Evolutionary conservation across 2,888 invertebrate genomes (phyloP), one percentile per base, ranked within the genome.

Genomic region (Caenorhabditis sp.): DNA sequence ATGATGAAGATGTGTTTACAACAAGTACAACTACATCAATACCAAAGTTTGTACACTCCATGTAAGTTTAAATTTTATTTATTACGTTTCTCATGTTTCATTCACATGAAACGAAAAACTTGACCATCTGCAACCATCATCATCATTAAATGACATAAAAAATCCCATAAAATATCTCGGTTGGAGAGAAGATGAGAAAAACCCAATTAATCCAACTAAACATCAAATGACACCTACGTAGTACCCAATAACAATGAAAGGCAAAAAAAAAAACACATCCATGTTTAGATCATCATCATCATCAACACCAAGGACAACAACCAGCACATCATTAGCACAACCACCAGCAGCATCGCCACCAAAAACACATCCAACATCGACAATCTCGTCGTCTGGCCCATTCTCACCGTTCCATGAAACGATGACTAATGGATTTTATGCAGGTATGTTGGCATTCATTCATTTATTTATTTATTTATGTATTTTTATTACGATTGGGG

Each of bases 371-470:
- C 71, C 67, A 57, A 57, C 63, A 17, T 27, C 57, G 20, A 62
- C 75, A 27, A 75, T 67, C 52, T 56, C 57, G 53, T 69, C 70
- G 52, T 62, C 75, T 54, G 70, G 75, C 23, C 75, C 75, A 59
- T 75, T 75, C 67, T 70, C 76, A 62, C 76, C 76, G 36, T 76
- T 76, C 72, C 76, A 76, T 68, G 69, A 76, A 59, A 76, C 71
- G 12, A 67, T 76, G 69, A 69, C 68, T 38, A 71, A 71, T 71
- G 76, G 76, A 50, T 64, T 72, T 60, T 76, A 71, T 53, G 76
- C 76, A 63, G 76, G 76, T 76, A 62, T 17, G 26, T 38, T 58
- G n/a, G 10, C n/a, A 26, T 58, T 38, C 21, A 53, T 53, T 50
- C 50, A 50, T n/a, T 10, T 50, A n/a, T n/a, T 50, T 17, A 31